A percentile compares a stretch with the other conserved stretches of the same genome.
Evolutionary conservation across 2,888 invertebrate genomes (phyloP).

Genomic region (Arctia plantaginis): DNA sequence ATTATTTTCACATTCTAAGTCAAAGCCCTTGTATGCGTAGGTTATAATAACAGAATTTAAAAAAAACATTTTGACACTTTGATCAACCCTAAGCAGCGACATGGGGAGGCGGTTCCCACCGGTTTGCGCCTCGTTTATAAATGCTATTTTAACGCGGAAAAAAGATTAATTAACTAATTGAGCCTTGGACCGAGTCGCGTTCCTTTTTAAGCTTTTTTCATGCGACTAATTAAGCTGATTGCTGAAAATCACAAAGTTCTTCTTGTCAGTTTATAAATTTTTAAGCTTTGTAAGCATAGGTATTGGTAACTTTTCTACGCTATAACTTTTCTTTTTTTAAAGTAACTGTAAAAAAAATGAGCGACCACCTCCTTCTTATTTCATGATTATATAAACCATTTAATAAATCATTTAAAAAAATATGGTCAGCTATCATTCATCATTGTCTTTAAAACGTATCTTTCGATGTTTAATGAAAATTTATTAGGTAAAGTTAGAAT

Average conservation of each 20-base stretch:
- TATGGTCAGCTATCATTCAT: too few relatives aligned
- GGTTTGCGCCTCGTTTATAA: constrained; percentile 82
- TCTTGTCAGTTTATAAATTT: neutral
- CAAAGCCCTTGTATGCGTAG: neutral
- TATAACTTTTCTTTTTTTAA: neutral
- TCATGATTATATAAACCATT: too few relatives aligned
- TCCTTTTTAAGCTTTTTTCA: constrained; percentile 62
- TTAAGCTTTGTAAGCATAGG: neutral
- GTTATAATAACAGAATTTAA: neutral
- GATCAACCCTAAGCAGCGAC: constrained; percentile 66
- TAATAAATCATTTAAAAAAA: too few relatives aligned
- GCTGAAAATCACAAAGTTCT: constrained; percentile 51
- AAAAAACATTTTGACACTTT: neutral
- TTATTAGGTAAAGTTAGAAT: too few relatives aligned
- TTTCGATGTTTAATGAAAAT: too few relatives aligned
- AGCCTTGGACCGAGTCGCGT: constrained; percentile 70
- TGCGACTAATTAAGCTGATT: constrained; percentile 70
- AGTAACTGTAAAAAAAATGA: neutral
- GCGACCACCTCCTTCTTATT: too few relatives aligned
- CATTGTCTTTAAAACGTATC: too few relatives aligned
- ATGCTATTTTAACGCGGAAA: constrained; percentile 86
- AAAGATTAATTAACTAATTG: constrained; percentile 87
- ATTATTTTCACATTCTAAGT: neutral
- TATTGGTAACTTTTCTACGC: neutral
- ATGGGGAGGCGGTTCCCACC: constrained; percentile 76